Evolutionary conservation across 2,113 vertebrate species (phyloP).

Genomic region (Chaetura pelagica): DNA sequence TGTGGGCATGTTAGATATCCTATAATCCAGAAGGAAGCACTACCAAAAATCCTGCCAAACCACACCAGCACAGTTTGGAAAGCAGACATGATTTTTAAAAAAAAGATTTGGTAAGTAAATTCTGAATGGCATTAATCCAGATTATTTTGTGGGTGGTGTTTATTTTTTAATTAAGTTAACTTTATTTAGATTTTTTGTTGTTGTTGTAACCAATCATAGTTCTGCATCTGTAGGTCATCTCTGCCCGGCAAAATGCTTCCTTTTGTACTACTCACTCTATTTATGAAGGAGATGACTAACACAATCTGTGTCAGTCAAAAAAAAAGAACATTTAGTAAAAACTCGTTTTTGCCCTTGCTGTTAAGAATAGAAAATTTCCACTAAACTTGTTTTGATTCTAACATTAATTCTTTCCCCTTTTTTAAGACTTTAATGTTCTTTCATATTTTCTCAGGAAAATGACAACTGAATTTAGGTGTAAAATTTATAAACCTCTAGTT

Average conservation of each 20-base stretch:
- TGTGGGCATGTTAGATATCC: neutral
- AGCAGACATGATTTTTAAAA: neutral
- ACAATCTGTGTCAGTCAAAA: neutral
- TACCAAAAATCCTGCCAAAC: too few species aligned
- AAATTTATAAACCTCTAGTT: neutral
- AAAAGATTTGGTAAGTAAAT: neutral
- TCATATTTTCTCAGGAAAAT: neutral
- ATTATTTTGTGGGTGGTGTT: neutral
- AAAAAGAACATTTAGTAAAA: conserved; percentile 1
- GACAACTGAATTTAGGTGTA: neutral
- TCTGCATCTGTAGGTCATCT: neutral
- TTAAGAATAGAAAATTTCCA: neutral
- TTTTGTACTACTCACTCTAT: neutral
- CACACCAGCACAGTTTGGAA: neutral
- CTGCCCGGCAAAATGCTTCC: neutral
- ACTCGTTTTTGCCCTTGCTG: neutral
- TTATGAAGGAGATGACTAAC: conserved; percentile 4
- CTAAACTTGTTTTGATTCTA: conserved; percentile 8
- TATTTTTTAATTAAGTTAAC: neutral
- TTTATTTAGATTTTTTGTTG: neutral
- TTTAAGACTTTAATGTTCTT: neutral
- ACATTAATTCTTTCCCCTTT: neutral
- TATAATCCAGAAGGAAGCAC: too few species aligned
- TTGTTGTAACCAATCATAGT: neutral
- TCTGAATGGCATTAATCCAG: neutral